Percentiles rank a stretch among this genome's conserved stretches.
Conservation (phyloP, 2,797 vertebrate genomes). For the Hippoglossus hippoglossus region DNA sequence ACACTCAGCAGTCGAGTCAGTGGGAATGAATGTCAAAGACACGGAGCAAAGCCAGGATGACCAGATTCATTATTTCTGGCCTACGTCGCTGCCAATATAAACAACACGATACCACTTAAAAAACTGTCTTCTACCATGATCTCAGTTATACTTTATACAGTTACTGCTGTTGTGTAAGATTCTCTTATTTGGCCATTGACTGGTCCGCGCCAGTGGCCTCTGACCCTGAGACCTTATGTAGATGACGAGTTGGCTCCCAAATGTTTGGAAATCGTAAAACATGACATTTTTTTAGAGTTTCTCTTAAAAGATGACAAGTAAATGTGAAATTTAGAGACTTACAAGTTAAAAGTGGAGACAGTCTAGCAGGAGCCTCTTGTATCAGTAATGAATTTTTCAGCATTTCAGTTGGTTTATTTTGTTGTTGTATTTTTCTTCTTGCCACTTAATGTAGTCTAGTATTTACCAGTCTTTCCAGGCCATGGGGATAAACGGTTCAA, state of each 20-base stretch:
- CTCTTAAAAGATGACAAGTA: slow-evolving; percentile 31
- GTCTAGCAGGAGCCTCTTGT: slow-evolving; percentile 2
- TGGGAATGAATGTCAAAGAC: slow-evolving; percentile 54
- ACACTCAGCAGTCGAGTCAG: slow-evolving; percentile 59
- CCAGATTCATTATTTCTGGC: slow-evolving; percentile 57
- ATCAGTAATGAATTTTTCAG: slow-evolving; percentile 15
- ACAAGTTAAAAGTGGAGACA: slow-evolving; percentile 6
- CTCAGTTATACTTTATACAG: slow-evolving; percentile 26
- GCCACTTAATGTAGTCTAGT: slow-evolving; percentile 5
- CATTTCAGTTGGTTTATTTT: slow-evolving; percentile 13
- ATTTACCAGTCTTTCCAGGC: slow-evolving; percentile 35
- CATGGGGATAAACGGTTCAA: slow-evolving; percentile 30
- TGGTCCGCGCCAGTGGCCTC: slow-evolving; percentile 19
- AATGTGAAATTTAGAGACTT: slow-evolving; percentile 34
- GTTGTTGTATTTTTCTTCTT: slow-evolving; percentile 3
- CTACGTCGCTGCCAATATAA: slow-evolving; percentile 45
- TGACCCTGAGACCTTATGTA: slow-evolving; percentile 20
- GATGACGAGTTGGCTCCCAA: slow-evolving; percentile 41
- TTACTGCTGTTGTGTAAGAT: background rate
- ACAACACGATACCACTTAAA: slow-evolving; percentile 30
- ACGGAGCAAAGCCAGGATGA: slow-evolving; percentile 45
- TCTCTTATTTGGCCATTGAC: slow-evolving; percentile 24
- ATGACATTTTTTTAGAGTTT: slow-evolving; percentile 43
- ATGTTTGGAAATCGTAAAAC: slow-evolving; percentile 68
- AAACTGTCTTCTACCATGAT: slow-evolving; percentile 9